phyloP scores from a whole-genome alignment of 2,113 vertebrate species.

The Ailurus styani region DNA sequence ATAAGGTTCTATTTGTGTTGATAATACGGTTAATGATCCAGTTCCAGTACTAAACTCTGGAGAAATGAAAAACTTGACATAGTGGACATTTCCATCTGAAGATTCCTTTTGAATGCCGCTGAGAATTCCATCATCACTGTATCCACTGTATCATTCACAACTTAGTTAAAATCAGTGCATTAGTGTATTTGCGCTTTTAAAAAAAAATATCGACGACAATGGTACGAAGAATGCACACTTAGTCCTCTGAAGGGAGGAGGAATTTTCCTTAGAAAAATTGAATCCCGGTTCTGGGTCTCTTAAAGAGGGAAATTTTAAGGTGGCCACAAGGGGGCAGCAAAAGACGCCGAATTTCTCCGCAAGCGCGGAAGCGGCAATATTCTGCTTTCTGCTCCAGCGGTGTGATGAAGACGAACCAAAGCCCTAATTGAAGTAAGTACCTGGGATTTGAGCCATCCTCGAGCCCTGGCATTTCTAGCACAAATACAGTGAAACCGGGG shows the following conservation, averaged over 20 bases:
- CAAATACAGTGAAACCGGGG: neutral
- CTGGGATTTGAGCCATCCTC: neutral
- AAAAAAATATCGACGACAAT: neutral
- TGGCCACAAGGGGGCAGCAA: slow-evolving; percentile 72
- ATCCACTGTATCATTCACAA: neutral
- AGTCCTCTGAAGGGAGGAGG: neutral
- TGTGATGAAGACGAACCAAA: neutral
- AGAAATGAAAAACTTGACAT: neutral
- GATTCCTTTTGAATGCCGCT: neutral
- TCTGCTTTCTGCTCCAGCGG: neutral
- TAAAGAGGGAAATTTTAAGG: neutral
- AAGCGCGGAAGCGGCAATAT: rapidly evolving
- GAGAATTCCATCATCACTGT: neutral
- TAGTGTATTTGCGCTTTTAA: neutral
- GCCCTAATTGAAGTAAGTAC: neutral
- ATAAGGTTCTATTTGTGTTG: neutral
- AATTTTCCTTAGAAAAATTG: slow-evolving; percentile 3
- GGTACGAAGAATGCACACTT: neutral
- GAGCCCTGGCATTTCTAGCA: neutral
- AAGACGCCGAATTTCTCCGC: slow-evolving; percentile 46
- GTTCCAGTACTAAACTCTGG: neutral
- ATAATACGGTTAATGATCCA: neutral
- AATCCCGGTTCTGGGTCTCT: neutral
- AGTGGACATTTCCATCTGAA: neutral
- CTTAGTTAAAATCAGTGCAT: neutral